Evolutionary conservation across 2,797 vertebrate genomes (phyloP).

Genomic region (Arnoldichthys spilopterus): DNA sequence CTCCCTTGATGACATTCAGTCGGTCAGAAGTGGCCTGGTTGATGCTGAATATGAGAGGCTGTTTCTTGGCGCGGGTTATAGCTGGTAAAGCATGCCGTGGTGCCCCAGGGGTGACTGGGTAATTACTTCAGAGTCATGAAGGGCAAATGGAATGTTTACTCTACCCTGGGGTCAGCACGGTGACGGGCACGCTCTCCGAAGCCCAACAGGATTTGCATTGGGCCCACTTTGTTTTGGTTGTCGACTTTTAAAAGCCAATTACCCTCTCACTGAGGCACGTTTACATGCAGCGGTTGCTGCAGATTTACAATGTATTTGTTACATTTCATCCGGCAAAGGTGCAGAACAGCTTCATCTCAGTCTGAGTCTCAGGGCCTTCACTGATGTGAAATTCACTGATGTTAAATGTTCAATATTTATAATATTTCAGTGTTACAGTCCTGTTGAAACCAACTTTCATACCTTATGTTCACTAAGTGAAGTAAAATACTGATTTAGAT

Average conservation of each 20-base stretch:
- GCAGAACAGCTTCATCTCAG: not conserved
- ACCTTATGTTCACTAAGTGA: too few species aligned
- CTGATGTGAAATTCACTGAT: not conserved
- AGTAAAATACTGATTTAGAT: not conserved
- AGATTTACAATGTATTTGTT: constrained; percentile 25
- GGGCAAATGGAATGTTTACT: constrained; percentile 82
- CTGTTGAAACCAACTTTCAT: not conserved
- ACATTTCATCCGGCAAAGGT: not conserved
- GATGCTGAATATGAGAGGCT: constrained; percentile 57
- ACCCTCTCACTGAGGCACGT: constrained; percentile 50
- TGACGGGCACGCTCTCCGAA: constrained; percentile 67
- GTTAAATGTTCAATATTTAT: too few species aligned
- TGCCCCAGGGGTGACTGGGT: constrained; percentile 74
- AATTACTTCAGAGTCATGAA: constrained; percentile 80
- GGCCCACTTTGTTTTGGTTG: constrained; percentile 68
- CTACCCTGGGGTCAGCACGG: constrained; percentile 73
- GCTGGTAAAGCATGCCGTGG: constrained; percentile 65
- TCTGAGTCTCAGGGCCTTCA: not conserved
- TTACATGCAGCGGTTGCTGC: constrained; percentile 40
- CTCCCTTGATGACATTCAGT: not conserved
- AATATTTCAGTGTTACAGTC: too few species aligned
- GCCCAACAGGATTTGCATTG: constrained; percentile 67
- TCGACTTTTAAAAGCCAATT: constrained; percentile 64
- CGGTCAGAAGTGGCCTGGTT: constrained; percentile 9
- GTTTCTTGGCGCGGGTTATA: constrained; percentile 67